These are phyloP conservation scores for Calyptomena viridis DNA, from an alignment of 2,113 vertebrate species.

Conservation along the genomic window DNA sequence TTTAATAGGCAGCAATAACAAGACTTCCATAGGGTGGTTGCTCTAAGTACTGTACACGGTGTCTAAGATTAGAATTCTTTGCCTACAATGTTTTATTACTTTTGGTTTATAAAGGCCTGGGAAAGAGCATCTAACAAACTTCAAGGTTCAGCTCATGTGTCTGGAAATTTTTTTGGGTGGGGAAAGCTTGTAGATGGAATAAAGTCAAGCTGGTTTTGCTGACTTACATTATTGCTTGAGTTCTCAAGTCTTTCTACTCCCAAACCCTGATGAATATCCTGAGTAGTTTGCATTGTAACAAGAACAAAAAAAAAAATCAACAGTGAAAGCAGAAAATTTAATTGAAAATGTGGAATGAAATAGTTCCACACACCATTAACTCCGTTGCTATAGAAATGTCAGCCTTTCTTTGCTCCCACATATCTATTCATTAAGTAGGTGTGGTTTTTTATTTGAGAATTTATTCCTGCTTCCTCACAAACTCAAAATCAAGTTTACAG, in stretches of 20 bases:
- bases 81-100: constrained; percentile 11
- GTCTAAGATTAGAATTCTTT: constrained; percentile 33
- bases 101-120: constrained; percentile 20
- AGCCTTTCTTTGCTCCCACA: constrained; percentile 3
- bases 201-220: not conserved
- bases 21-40: constrained; percentile 9
- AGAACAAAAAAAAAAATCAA: not conserved
- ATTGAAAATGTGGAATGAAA: constrained; percentile 23
- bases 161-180: constrained; percentile 26
- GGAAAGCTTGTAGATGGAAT: not conserved
- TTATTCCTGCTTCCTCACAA: constrained; percentile 24
- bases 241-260: not conserved
- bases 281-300: not conserved
- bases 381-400: constrained; percentile 34
- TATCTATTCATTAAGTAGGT: constrained; percentile 23
- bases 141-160: constrained; percentile 17
- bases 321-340: not conserved
- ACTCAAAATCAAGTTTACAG: not conserved
- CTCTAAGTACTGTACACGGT: constrained; percentile 4
- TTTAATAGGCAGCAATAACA: constrained; percentile 39
- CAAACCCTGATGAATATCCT: not conserved
- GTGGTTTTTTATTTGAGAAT: not conserved
- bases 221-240: not conserved
- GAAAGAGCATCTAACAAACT: constrained; percentile 9
- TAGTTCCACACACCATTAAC: constrained; percentile 1